Conservation (phyloP, 92 coral and sea anemone genomes). For the Parazoanthus swiftii region DNA sequence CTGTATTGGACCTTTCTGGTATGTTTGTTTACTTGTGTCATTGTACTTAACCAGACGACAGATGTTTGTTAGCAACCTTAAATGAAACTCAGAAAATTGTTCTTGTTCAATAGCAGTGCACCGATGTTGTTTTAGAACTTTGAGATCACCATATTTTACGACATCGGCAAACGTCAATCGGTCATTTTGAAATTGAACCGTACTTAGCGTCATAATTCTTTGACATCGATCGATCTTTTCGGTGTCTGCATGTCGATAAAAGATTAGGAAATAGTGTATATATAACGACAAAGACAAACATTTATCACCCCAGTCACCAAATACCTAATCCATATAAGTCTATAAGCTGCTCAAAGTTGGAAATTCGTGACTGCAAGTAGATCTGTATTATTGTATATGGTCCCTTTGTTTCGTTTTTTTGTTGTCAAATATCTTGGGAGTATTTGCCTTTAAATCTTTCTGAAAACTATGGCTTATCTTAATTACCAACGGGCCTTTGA, state of each 20-base stretch:
- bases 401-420: not conserved
- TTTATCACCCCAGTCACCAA: not conserved
- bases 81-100: not conserved
- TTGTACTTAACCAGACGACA: not conserved
- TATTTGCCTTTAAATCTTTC: not conserved
- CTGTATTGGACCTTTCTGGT: constrained; percentile 47
- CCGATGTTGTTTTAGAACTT: not conserved
- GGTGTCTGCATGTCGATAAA: not conserved
- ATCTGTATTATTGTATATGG: not conserved
- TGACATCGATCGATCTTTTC: not conserved
- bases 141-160: not conserved
- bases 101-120: not conserved
- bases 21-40: not conserved
- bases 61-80: not conserved
- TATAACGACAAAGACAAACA: constrained; percentile 9
- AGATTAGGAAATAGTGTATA: not conserved
- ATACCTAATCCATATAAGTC: not conserved
- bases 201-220: not conserved
- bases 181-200: not conserved
- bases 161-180: not conserved
- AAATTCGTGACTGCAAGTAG: not conserved
- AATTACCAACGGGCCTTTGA: not conserved
- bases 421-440: not conserved
- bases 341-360: not conserved
- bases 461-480: not conserved